Evolutionary conservation across 2,888 invertebrate genomes (phyloP).

Genomic region (Polyploca ridens): DNA sequence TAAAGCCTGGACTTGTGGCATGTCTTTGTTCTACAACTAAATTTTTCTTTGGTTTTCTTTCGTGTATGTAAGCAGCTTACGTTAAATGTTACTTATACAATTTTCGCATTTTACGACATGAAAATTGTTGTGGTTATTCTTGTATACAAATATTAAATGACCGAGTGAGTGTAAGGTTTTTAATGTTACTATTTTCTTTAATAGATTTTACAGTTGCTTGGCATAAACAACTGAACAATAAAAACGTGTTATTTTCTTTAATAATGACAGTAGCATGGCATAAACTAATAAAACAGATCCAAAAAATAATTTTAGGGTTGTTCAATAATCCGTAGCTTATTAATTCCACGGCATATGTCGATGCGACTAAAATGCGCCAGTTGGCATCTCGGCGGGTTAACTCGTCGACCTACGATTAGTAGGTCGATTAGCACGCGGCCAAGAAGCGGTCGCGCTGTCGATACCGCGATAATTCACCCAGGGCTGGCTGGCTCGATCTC

Average conservation of each 20-base stretch:
- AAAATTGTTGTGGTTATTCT: not conserved
- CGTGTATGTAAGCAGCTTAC: conserved; percentile 20
- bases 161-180: not conserved
- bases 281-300: not conserved
- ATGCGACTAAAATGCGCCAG: conserved; percentile 5
- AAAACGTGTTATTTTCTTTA: not conserved
- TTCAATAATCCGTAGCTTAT: not conserved
- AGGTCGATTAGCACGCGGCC: conserved; percentile 75
- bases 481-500: conserved; percentile 46
- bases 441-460: conserved; percentile 62
- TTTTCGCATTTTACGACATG: not conserved
- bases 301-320: not conserved
- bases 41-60: conserved; percentile 48
- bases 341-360: not conserved
- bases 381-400: conserved; percentile 7
- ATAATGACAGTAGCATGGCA: not conserved
- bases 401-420: conserved; percentile 59
- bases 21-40: conserved; percentile 70
- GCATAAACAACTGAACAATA: no score
- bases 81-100: conserved; percentile 11
- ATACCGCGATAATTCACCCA: conserved; percentile 57
- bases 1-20: conserved; percentile 77
- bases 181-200: not conserved
- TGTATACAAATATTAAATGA: not conserved
- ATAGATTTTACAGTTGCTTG: not conserved